Base-by-base conservation (phyloP, 1,140 invertebrate species). In the Drosophila sturtevanti region DNA sequence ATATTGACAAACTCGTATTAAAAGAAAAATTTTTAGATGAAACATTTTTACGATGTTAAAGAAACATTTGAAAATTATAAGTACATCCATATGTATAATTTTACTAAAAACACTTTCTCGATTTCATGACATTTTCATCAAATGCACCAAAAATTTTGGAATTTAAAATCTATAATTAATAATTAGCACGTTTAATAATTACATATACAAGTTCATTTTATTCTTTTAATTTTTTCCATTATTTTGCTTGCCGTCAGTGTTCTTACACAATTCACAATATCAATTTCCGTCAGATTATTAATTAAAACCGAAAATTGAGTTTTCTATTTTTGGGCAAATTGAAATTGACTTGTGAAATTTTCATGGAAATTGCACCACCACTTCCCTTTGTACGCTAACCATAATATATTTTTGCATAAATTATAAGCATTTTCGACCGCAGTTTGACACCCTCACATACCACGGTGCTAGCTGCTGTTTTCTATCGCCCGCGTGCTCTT, bases 311-410 rank as follows among this genome's bases (percentile, higher is more conserved):
- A 21, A 72, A 72, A 66, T 66, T 66, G 16, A 14, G 55, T 66
- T 54, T 61, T 48, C 16, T 38, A 44, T 48, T 76, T 69, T 63
- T 21, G 22, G 21, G 4, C 7, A 63, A 77, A 85, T 77, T 55
- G 16, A 77, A 81, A 81, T 77, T 63, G 56, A 63, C 60, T 68
- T 77, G 62, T 77, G 31, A 77, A 70, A 69, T 55, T 70, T 69
- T 72, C 38, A 68, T 63, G 63, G 37, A 16, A 41, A 38, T 24
- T n/a, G 22, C 54, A 27, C 31, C 12, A 52, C 62, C 22, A 11
- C 9, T n/a, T 31, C n/a, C 18, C 5, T 4, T 27, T 6, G 18
- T 6, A 0, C n/a, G 11, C 61, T 12, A 44, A n/a, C 27, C 24
- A 16, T 31, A 51, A 18, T 18, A 63, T 22, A 55, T 55, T 54